Evolutionary conservation across 2,113 vertebrate genomes (phyloP).

Genomic region (Oostethus manadensis): DNA sequence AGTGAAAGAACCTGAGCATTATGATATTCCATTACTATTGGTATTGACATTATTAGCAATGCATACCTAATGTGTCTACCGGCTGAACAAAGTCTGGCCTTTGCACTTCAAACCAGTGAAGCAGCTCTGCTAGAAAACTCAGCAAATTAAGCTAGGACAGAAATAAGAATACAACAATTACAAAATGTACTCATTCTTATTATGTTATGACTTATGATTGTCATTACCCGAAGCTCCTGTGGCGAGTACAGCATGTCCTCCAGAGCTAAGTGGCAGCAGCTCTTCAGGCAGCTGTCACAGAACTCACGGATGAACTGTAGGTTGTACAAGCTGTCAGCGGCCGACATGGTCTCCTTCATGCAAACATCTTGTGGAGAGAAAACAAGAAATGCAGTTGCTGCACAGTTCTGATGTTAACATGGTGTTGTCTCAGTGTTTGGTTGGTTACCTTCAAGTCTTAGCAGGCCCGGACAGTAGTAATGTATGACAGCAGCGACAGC

Average conservation of each 20-base stretch:
- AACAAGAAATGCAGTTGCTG: not conserved
- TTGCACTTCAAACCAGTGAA: conserved; percentile 82
- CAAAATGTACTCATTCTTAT: not conserved
- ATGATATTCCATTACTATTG: not conserved
- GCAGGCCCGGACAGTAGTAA: conserved; percentile 82
- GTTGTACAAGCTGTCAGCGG: conserved; percentile 84
- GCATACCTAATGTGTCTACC: conserved; percentile 68
- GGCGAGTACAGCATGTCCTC: conserved; percentile 84
- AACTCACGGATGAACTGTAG: conserved; percentile 85
- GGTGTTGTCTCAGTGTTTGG: not conserved
- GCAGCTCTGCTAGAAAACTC: conserved; percentile 82
- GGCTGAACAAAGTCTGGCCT: conserved; percentile 85
- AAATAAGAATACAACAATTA: not conserved
- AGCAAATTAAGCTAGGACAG: conserved; percentile 76
- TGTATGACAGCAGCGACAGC: conserved; percentile 84
- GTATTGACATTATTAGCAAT: not conserved
- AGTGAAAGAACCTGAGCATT: conserved; percentile 12
- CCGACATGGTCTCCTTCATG: conserved; percentile 86
- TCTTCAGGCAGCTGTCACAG: conserved; percentile 79
- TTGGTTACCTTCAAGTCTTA: conserved; percentile 81
- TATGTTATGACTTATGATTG: not conserved
- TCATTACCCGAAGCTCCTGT: conserved; percentile 76
- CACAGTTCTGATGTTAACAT: not conserved
- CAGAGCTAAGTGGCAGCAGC: conserved; percentile 79
- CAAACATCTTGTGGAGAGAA: conserved; percentile 42